A percentile compares a stretch with the other conserved stretches of the same genome.
These are phyloP conservation scores for Caenorhabditis sp. DNA, from an alignment of 2,888 invertebrate genomes.

Conservation along the genomic window DNA sequence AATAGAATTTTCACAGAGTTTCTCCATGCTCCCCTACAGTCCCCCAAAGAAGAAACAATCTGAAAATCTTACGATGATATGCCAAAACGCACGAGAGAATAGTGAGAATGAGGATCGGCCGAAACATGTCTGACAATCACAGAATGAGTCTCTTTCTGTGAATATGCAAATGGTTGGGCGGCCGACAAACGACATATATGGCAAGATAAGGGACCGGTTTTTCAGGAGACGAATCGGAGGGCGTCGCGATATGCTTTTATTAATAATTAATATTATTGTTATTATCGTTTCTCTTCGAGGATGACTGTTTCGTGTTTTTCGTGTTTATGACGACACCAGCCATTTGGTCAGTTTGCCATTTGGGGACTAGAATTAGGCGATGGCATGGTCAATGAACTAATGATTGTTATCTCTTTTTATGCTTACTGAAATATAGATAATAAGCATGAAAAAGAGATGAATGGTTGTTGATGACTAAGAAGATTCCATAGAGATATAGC, in stretches of 20 bases:
- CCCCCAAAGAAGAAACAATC: not conserved
- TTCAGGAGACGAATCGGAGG: not conserved
- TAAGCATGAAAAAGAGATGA: not conserved
- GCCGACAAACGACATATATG: slow-evolving; percentile 50
- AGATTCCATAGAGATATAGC: no score
- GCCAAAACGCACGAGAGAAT: slow-evolving; percentile 52
- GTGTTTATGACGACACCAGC: slow-evolving; percentile 19
- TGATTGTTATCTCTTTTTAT: slow-evolving; percentile 5
- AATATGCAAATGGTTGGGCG: slow-evolving; percentile 56
- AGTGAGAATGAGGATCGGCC: slow-evolving; percentile 29
- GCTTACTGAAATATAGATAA: not conserved
- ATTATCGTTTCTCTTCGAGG: slow-evolving; percentile 26
- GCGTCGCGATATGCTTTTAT: slow-evolving; percentile 26
- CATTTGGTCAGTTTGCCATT: slow-evolving; percentile 23
- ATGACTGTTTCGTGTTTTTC: slow-evolving; percentile 35
- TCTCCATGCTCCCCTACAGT: no score
- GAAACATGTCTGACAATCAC: slow-evolving; percentile 29
- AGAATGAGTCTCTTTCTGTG: slow-evolving; percentile 13
- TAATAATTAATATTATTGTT: slow-evolving; percentile 53
- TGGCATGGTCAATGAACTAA: slow-evolving; percentile 25
- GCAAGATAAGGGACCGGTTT: slow-evolving; percentile 59
- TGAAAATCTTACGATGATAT: slow-evolving; percentile 60
- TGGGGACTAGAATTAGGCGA: slow-evolving; percentile 22
- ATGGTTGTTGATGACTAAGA: not conserved
- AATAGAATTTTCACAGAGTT: no score